Base-by-base conservation (phyloP, 2,888 invertebrate genomes). In the Hypercompe scribonia region DNA sequence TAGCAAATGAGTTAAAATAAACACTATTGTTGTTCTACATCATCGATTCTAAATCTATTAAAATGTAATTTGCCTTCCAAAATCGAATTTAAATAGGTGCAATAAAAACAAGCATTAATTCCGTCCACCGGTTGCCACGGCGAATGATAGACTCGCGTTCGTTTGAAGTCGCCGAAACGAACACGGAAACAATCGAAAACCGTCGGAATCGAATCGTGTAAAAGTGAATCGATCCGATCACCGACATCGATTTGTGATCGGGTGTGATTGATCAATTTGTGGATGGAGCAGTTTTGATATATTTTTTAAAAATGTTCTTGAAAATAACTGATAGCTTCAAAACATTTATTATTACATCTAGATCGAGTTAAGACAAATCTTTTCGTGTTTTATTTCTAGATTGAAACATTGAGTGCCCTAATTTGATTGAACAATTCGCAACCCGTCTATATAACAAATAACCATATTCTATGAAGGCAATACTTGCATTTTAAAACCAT, bases 221-320 rank as follows among this genome's bases (percentile, higher is more conserved):
- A 86, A 88, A 87, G 87, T 89, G 88, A 91, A 90, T 90, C 92
- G 90, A 89, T 90, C 86, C 88, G 88, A 93, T 92, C 90, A 91
- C 89, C 81, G 84, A 85, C 83, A 91, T 93, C 92, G 91, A 92
- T 93, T 91, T 91, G 89, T 91, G 88, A 90, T 88, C 84, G 85
- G 85, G 84, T 89, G 88, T 90, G 87, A 80, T 84, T 84, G 85
- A 74, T 81, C 86, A 84, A 85, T 84, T 83, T 84, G 82, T 82
- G 74, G 81, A 73, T 76, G 71, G 71, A 81, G 54, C 66, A 64
- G 71, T 79, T 69, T 87, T 86, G 80, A 81, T 83, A 64, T 3
- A 18, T 70, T 2, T 13, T n/a, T 28, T 28, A 39, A 42, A 33
- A 70, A 46, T 5, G 11, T 31, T 61, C 8, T 42, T 39, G 46